Evolutionary conservation across 2,797 vertebrate genomes (phyloP).

Genomic region (Sebastes itinus): DNA sequence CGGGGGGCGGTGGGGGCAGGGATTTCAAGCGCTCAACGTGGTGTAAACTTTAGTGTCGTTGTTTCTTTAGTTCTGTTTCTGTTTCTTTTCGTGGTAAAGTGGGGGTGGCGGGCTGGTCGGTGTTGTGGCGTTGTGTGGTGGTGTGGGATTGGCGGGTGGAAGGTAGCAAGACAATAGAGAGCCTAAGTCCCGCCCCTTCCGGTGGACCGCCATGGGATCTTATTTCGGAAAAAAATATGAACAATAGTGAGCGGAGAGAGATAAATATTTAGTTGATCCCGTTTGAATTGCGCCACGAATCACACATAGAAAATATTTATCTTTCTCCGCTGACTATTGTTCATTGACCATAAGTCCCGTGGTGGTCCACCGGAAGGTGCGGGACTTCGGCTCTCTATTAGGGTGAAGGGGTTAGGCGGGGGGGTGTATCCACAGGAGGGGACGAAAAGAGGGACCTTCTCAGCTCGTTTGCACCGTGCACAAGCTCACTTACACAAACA

Average conservation of each 20-base stretch:
- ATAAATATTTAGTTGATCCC: too few relatives aligned
- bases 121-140: slow-evolving; percentile 82
- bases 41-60: slow-evolving; percentile 76
- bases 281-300: too few relatives aligned
- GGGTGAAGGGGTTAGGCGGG: slow-evolving; percentile 7
- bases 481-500: slow-evolving; percentile 2
- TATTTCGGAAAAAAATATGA: too few relatives aligned
- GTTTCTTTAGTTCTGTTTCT: slow-evolving; percentile 70
- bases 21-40: slow-evolving; percentile 61
- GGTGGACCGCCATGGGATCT: too few relatives aligned
- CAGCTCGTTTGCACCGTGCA: slow-evolving; percentile 81
- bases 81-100: slow-evolving; percentile 68
- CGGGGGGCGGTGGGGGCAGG: slow-evolving; percentile 30
- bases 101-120: slow-evolving; percentile 63
- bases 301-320: too few relatives aligned
- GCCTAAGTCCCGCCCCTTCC: too few relatives aligned
- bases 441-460: slow-evolving; percentile 83
- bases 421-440: slow-evolving; percentile 79
- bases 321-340: too few relatives aligned
- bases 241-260: too few relatives aligned
- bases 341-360: too few relatives aligned
- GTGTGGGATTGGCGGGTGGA: slow-evolving; percentile 69
- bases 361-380: too few relatives aligned
- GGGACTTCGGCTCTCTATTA: neutral
- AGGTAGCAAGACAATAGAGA: slow-evolving; percentile 48